Evolutionary conservation across 2,113 vertebrate genomes (phyloP).

Genomic region (Synchiropus splendidus): DNA sequence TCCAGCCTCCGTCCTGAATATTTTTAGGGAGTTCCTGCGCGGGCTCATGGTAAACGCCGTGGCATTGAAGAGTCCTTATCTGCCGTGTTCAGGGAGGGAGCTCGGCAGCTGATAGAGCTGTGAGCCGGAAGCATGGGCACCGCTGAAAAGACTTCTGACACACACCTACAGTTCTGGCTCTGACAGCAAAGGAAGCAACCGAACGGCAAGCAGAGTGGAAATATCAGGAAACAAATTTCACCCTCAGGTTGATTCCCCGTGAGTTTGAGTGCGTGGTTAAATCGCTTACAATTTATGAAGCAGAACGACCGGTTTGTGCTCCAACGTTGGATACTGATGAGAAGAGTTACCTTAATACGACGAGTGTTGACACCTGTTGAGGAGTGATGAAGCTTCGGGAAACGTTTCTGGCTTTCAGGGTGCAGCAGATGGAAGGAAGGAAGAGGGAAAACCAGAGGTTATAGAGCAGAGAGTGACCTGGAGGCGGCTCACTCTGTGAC

Average conservation of each 20-base stretch:
- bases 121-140: constrained; percentile 35
- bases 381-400: no score
- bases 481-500: no score
- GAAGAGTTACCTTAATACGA: no score
- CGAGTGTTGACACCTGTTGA: no score
- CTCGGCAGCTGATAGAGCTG: constrained; percentile 46
- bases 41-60: constrained; percentile 26
- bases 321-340: no score
- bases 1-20: not conserved
- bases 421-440: no score
- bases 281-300: no score
- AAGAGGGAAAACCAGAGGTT: no score
- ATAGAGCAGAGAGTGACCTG: no score
- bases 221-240: constrained; percentile 31
- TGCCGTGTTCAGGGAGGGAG: constrained; percentile 50
- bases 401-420: no score
- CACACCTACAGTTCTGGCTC: constrained; percentile 45
- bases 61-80: constrained; percentile 54
- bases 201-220: constrained; percentile 19
- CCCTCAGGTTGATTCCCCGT: constrained; percentile 1
- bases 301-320: no score
- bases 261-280: no score
- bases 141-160: constrained; percentile 43
- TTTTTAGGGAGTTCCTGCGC: not conserved
- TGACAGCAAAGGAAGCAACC: constrained; percentile 19